Conservation (phyloP, 2,113 vertebrate species). For the Arvicanthis niloticus region DNA sequence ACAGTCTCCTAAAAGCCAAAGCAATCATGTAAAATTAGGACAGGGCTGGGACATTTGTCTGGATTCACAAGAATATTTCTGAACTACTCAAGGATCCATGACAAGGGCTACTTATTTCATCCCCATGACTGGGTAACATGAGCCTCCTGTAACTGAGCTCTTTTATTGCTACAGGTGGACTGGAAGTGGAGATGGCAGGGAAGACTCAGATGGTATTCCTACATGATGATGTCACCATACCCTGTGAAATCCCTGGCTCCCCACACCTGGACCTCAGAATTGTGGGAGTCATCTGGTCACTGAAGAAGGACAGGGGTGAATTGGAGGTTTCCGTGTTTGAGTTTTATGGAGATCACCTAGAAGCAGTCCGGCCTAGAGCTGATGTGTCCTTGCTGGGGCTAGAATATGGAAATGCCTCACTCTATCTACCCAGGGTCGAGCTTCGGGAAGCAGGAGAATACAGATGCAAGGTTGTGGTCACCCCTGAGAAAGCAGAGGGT, state of each 20-base stretch:
- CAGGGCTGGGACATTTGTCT: no score
- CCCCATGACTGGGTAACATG: background rate
- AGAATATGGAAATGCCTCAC: background rate
- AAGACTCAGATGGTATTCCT: background rate
- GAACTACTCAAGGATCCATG: no score
- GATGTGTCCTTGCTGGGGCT: background rate
- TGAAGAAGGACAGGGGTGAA: background rate
- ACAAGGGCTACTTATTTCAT: no score
- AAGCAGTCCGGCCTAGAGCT: background rate
- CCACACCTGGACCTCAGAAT: background rate
- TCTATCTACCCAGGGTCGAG: background rate
- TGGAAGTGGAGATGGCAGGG: background rate
- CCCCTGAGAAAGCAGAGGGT: background rate
- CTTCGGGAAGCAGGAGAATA: background rate
- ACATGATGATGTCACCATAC: background rate
- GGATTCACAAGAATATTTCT: no score
- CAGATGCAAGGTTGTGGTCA: background rate
- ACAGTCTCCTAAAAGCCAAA: no score
- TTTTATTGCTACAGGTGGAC: background rate
- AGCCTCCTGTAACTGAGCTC: background rate
- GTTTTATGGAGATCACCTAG: background rate
- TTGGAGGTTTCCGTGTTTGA: background rate
- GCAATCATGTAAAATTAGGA: no score
- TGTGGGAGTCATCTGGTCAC: background rate
- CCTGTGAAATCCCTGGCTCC: background rate